These are phyloP conservation scores for Equus quagga DNA, from an alignment of 2,113 vertebrate genomes.

Conservation along the genomic window DNA sequence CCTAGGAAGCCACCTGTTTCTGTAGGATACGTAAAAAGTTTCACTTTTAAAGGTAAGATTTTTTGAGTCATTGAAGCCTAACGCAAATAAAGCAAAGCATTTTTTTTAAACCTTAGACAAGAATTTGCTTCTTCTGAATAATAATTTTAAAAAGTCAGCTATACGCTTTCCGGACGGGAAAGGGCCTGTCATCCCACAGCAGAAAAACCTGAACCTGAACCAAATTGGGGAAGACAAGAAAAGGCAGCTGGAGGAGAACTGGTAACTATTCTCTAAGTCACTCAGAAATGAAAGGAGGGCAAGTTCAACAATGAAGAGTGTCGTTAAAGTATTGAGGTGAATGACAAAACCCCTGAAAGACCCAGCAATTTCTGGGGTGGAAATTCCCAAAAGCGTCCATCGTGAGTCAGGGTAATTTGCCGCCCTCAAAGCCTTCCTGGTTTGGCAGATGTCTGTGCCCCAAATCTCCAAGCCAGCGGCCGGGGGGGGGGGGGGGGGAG, in stretches of 20 bases:
- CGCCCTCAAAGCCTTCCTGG: background rate
- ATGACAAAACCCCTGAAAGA: background rate
- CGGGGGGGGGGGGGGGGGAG: no score
- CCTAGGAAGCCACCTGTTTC: background rate
- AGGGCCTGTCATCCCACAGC: background rate
- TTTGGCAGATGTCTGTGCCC: conserved; percentile 1
- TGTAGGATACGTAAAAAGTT: background rate
- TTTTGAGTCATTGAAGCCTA: background rate
- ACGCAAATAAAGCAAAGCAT: background rate
- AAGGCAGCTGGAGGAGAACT: background rate
- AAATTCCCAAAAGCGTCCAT: conserved; percentile 21
- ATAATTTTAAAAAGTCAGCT: background rate
- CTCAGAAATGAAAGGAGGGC: background rate
- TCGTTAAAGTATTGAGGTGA: background rate
- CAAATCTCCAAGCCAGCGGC: background rate
- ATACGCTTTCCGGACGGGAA: background rate
- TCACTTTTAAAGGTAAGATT: background rate
- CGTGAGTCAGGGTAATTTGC: conserved; percentile 30
- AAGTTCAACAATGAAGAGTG: background rate
- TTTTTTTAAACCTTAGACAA: conserved; percentile 32
- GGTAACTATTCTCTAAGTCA: background rate
- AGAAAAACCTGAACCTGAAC: background rate
- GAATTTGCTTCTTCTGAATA: background rate
- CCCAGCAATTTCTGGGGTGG: conserved; percentile 41
- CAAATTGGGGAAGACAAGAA: background rate